Conservation (phyloP, 1,140 invertebrate species). For the Cardiocondyla obscurior region DNA sequence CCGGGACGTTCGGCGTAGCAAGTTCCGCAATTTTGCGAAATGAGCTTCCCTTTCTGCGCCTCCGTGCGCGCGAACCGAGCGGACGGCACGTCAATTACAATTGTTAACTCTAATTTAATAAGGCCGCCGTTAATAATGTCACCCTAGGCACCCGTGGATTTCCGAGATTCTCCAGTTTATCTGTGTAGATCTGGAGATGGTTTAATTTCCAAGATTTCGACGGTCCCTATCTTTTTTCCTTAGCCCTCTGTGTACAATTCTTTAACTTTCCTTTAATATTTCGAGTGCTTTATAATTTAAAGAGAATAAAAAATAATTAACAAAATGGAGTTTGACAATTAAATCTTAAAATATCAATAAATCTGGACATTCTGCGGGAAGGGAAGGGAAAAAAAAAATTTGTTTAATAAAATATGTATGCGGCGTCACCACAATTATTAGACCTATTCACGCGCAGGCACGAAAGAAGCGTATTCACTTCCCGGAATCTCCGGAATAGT, state of each 20-base stretch:
- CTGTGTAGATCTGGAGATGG: neutral
- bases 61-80: neutral
- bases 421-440: neutral
- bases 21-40: constrained; percentile 50
- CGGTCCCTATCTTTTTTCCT: neutral
- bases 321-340: neutral
- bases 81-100: constrained; percentile 40
- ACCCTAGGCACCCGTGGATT: neutral
- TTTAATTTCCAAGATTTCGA: neutral
- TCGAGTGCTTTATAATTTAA: neutral
- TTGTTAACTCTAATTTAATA: constrained; percentile 49
- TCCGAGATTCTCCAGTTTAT: neutral
- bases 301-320: neutral
- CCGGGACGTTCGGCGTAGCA: constrained; percentile 20
- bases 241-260: neutral
- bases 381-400: neutral
- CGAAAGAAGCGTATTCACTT: constrained; percentile 23
- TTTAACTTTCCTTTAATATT: neutral
- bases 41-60: constrained; percentile 22
- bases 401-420: neutral
- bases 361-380: neutral
- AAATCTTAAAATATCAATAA: neutral
- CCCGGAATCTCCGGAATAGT: constrained; percentile 15
- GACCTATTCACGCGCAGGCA: neutral
- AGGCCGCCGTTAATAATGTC: constrained; percentile 30